These are phyloP conservation scores for Eufriesea mexicana DNA, from an alignment of 1,140 invertebrate species.

Conservation along the genomic window DNA sequence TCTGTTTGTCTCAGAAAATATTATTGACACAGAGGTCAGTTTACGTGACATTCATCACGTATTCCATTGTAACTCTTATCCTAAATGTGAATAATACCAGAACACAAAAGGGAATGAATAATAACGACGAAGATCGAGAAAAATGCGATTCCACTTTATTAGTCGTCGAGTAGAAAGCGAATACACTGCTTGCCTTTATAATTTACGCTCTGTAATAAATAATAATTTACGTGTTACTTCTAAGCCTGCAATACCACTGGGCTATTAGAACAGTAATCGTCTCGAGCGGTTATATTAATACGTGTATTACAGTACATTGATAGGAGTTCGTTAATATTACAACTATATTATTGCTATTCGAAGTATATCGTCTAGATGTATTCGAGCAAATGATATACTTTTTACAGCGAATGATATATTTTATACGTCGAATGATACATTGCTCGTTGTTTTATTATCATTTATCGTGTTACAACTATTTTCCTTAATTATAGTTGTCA, in stretches of 20 bases:
- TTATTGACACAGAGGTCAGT: not conserved
- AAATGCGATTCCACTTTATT: constrained; percentile 46
- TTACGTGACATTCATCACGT: not conserved
- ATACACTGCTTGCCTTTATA: constrained; percentile 57
- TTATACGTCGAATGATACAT: not conserved
- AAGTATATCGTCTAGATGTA: not conserved
- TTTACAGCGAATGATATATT: constrained; percentile 13
- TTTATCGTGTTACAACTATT: not conserved
- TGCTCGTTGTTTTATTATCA: not conserved
- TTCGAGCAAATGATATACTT: not conserved
- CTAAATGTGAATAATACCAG: no score
- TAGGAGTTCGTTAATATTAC: constrained; percentile 20
- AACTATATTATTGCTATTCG: constrained; percentile 20
- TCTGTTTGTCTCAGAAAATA: not conserved
- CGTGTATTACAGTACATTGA: constrained; percentile 18
- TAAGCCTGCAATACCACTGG: constrained; percentile 41
- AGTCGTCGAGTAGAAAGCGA: constrained; percentile 24
- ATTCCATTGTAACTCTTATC: not conserved
- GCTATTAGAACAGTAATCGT: not conserved
- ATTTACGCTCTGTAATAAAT: constrained; percentile 70
- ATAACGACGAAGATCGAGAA: not conserved
- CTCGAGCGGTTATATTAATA: not conserved
- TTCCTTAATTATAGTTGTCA: not conserved
- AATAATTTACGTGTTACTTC: constrained; percentile 69
- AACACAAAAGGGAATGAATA: no score